Evolutionary conservation across 2,888 invertebrate genomes (phyloP), one percentile per base, ranked within the genome.

Genomic region (Exocentrus adspersus): DNA sequence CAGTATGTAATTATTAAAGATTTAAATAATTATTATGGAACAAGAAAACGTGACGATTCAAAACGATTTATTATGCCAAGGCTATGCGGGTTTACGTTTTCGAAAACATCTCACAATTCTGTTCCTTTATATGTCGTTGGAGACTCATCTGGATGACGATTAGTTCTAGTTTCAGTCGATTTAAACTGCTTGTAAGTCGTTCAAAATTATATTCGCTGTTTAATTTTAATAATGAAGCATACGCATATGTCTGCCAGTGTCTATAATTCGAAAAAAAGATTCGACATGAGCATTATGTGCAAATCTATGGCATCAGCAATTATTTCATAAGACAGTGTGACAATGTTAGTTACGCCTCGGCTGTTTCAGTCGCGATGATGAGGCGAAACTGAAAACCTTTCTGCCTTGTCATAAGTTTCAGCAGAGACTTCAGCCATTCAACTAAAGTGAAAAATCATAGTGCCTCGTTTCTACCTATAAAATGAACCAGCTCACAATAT

Each of bases 1-100:
- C n/a, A n/a, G n/a, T n/a, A n/a, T n/a, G n/a, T n/a, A n/a, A 37
- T 37, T 12, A 37, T 12, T 37, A 37, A 37, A 5, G n/a, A 12
- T 37, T n/a, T 37, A 37, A 37, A 37, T 37, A n/a, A 37, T 37
- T 37, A 12, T 37, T n/a, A n/a, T n/a, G n/a, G 37, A 37, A 37
- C 37, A 37, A n/a, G 37, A 3, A 37, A 37, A 37, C 37, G 37
- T 37, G 37, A 37, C 37, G 10, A 1, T 37, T 37, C 2, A n/a
- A 37, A 5, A 2, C n/a, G 37, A 37, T 37, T 37, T 37, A 24
- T n/a, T n/a, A n/a, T 30, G 30, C 37, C 37, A 37, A 37, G 37
- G 37, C 37, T 37, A 37, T 37, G 12, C 4, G 37, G 7, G 14
- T 37, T 12, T 12, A 6, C 14, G 37, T 37, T 37, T 5, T 7